Conservation (phyloP, 2,797 vertebrate genomes). For the Pseudotriccus pelzelni region DNA sequence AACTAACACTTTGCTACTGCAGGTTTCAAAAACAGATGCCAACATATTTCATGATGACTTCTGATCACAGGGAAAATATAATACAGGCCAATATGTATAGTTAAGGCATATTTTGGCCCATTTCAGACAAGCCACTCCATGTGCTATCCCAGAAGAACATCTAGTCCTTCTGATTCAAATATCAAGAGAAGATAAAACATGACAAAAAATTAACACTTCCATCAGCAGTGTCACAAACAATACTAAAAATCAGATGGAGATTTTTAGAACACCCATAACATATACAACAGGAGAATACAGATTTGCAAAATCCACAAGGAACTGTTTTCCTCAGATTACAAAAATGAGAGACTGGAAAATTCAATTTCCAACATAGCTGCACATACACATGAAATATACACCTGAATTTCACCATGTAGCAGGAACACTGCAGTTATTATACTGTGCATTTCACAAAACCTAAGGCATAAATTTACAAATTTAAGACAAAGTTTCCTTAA, state of each 20-base stretch:
- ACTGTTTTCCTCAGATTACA: neutral
- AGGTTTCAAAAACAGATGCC: neutral
- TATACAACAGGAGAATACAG: neutral
- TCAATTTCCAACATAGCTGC: neutral
- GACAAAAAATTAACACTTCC: neutral
- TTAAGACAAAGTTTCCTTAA: neutral
- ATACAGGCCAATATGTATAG: neutral
- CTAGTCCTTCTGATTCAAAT: neutral
- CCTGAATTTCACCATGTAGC: neutral
- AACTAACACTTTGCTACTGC: neutral
- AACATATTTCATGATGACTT: neutral
- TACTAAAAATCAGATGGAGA: neutral
- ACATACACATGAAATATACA: neutral
- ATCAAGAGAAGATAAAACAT: neutral
- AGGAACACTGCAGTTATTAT: neutral
- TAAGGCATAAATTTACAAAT: neutral
- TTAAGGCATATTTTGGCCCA: neutral
- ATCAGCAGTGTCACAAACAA: neutral
- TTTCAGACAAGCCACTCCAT: neutral
- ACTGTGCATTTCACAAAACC: neutral
- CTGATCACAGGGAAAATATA: neutral
- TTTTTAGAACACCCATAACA: neutral
- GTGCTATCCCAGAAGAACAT: neutral
- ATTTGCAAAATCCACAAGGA: neutral
- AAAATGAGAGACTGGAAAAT: neutral